Base-by-base conservation (phyloP, 2,113 vertebrate species). In the Amphilophus citrinellus region DNA sequence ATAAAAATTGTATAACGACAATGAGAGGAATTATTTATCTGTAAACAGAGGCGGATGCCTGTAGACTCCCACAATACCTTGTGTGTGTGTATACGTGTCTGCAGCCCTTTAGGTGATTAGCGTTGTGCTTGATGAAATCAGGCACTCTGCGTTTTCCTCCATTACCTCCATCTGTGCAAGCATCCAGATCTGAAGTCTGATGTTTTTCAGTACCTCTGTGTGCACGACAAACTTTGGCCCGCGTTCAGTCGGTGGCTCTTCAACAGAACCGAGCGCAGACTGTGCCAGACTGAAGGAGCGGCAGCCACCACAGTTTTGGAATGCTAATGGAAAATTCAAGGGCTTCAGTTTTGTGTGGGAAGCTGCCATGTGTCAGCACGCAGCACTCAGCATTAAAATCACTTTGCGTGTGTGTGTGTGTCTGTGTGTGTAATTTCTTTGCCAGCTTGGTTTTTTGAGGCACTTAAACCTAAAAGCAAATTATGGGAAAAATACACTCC, bases 271-370 rank as follows among this genome's bases (percentile, higher is more conserved):
- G 53, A 80, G 61, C 14, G 60, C 81, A 80, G 87, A 79, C 82
- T 61, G 76, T 85, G 88, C 77, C 89, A 91, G 92, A 87, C 84
- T 86, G 86, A 77, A 87, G 62, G 63, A 89, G 80, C 53, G 71
- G 82, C 83, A 77, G 82, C 82, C 68, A 58, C 79, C 83, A 66
- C 77, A n/a, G 82, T 88, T 89, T 84, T 88, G 58, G 87, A 94
- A 93, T 85, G 88, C 88, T 92, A 93, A 92, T 94, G 91, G 92
- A 83, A 92, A 90, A 90, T 88, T 93, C 82, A 85, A 90, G 77
- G 82, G 80, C 84, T 92, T 88, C 79, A 42, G 78, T 68, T 92
- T 82, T 88, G 89, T 90, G 91, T 92, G 93, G 91, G 93, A 93
- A 87, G 91, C 87, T 84, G 87, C 88, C 84, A 89, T 92, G 91